Conservation (phyloP, 1,140 invertebrate genomes). For the Nasonia giraulti region DNA sequence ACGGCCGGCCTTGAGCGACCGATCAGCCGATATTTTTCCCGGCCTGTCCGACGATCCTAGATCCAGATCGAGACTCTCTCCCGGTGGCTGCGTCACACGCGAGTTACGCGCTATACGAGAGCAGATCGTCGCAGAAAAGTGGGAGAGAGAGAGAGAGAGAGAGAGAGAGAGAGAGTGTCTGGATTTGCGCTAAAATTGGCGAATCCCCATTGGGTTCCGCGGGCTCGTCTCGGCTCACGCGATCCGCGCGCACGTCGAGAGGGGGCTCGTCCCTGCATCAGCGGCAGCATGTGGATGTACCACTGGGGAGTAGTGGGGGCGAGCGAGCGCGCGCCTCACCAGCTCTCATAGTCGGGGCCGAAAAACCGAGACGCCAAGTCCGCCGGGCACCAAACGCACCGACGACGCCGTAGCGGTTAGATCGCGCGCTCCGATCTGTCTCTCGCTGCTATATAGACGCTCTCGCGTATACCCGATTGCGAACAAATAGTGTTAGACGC, state of each 20-base stretch:
- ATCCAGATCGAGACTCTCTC: not conserved
- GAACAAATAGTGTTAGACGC: too few relatives aligned
- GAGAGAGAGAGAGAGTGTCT: not conserved
- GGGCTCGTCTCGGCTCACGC: conserved; percentile 35
- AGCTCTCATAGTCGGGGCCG: not conserved
- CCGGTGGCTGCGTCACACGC: not conserved
- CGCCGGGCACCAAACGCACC: conserved; percentile 27
- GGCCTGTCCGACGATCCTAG: not conserved
- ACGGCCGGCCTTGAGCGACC: not conserved
- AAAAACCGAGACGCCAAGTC: conserved; percentile 45
- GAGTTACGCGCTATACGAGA: not conserved
- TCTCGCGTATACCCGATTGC: too few relatives aligned
- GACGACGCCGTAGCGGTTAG: conserved; percentile 19
- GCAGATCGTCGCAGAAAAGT: not conserved
- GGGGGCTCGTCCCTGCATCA: conserved; percentile 11
- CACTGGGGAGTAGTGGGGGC: not conserved
- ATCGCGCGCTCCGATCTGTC: conserved; percentile 17
- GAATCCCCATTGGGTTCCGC: conserved; percentile 4
- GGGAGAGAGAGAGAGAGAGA: not conserved
- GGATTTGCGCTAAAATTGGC: conserved; percentile 29
- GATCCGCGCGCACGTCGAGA: conserved; percentile 18
- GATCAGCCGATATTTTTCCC: not conserved
- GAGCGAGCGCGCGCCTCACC: conserved; percentile 16
- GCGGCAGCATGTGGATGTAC: not conserved
- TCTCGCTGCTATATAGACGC: too few relatives aligned